Percentiles rank a stretch among this genome's conserved stretches.
phyloP scores from a whole-genome alignment of 2,797 vertebrate genomes.

The Parauchenoglanis ngamensis region DNA sequence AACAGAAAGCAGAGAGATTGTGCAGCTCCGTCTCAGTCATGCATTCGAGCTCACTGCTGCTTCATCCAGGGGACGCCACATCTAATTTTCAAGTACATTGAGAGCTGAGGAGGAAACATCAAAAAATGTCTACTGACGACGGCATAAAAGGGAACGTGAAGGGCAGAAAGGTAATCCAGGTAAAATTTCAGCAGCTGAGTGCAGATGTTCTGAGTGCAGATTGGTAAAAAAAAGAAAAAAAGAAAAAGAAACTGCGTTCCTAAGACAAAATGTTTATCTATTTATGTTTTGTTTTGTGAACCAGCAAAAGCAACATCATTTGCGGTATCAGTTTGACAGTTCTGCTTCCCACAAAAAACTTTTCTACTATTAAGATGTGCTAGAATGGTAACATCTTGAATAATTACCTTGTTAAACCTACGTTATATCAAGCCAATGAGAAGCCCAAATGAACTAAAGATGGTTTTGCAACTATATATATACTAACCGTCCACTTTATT shows the following conservation, averaged over 20 bases:
- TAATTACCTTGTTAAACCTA: background rate
- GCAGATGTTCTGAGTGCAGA: background rate
- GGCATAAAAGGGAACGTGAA: conserved; percentile 26
- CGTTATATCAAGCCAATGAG: too few species aligned
- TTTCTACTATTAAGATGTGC: background rate
- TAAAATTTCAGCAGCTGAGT: background rate
- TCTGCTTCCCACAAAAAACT: background rate
- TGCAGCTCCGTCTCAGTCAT: conserved; percentile 42
- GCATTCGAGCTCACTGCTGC: conserved; percentile 42
- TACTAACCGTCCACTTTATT: too few species aligned
- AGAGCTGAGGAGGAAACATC: conserved; percentile 29
- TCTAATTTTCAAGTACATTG: conserved; percentile 55
- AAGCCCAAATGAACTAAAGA: too few species aligned
- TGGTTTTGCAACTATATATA: too few species aligned
- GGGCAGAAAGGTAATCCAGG: background rate
- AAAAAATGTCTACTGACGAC: conserved; percentile 28
- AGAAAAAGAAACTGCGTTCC: too few species aligned
- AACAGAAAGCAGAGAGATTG: conserved; percentile 36
- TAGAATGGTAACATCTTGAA: background rate
- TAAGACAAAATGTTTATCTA: background rate
- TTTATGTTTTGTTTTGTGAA: background rate
- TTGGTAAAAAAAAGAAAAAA: background rate
- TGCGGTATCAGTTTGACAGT: background rate
- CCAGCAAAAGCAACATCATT: background rate
- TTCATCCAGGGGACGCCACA: conserved; percentile 43